phyloP scores from a whole-genome alignment of 37 sponge, comb jelly and placozoan genomes.

The Hormiphora californensis region DNA sequence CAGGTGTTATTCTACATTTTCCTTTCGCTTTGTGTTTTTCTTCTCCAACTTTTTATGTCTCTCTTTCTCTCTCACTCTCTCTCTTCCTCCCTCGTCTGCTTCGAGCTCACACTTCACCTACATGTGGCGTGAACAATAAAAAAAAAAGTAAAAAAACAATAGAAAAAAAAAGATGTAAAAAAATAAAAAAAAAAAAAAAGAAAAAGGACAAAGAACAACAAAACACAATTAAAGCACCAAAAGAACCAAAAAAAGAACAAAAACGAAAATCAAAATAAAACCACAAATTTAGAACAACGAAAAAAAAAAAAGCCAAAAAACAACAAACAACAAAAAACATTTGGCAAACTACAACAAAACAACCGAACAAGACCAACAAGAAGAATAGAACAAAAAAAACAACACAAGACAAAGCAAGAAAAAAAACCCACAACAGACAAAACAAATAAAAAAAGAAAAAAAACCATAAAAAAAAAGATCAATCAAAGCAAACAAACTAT shows the following conservation, averaged over 20 bases:
- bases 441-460: neutral
- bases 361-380: neutral
- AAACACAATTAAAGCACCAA: neutral
- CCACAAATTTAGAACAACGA: neutral
- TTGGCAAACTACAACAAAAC: neutral
- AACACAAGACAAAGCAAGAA: neutral
- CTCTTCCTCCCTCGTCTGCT: too few relatives aligned
- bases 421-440: neutral
- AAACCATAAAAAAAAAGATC: neutral
- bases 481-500: neutral
- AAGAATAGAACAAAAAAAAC: neutral
- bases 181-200: conserved; percentile 5
- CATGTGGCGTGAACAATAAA: too few relatives aligned
- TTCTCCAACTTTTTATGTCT: too few relatives aligned
- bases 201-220: neutral
- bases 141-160: neutral
- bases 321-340: neutral
- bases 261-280: neutral
- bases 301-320: neutral
- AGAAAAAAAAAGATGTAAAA: neutral
- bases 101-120: too few relatives aligned
- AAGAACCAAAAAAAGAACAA: neutral
- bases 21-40: too few relatives aligned
- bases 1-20: too few relatives aligned
- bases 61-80: too few relatives aligned